Conservation (phyloP, 2,888 invertebrate species). For the Gandaritis pyraliata region DNA sequence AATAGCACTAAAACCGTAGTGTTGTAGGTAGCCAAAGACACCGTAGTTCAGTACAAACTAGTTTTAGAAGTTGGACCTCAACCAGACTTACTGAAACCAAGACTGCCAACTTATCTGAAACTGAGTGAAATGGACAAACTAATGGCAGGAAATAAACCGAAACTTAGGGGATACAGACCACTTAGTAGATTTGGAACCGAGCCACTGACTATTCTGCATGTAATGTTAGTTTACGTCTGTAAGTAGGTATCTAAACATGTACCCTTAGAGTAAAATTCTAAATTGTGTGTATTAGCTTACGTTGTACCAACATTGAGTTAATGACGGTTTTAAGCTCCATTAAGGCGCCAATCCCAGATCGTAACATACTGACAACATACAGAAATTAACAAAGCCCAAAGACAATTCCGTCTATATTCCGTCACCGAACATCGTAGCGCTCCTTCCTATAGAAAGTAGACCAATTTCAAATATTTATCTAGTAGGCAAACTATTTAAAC, state of each 20-base stretch:
- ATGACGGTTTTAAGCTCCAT: neutral
- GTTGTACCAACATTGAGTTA: neutral
- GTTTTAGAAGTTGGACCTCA: constrained; percentile 37
- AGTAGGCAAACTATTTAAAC: too few relatives aligned
- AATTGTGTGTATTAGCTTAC: constrained; percentile 21
- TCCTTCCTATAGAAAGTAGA: neutral
- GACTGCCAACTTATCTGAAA: constrained; percentile 43
- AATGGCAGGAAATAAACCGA: constrained; percentile 44
- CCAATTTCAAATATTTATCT: too few relatives aligned
- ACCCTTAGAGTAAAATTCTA: constrained; percentile 6
- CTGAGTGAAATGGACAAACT: constrained; percentile 45
- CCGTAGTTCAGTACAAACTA: constrained; percentile 12
- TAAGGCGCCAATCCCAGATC: neutral
- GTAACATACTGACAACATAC: neutral
- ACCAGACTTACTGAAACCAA: constrained; percentile 38
- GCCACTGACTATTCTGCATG: constrained; percentile 38
- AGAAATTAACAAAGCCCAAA: neutral
- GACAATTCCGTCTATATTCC: neutral
- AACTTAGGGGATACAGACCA: constrained; percentile 42
- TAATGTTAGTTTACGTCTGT: constrained; percentile 36
- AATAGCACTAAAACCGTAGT: constrained; percentile 3
- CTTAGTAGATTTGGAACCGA: constrained; percentile 45
- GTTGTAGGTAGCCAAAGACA: constrained; percentile 14
- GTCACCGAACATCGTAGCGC: neutral
- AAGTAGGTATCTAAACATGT: constrained; percentile 15